These are phyloP conservation scores for Meganola albula DNA, from an alignment of 2,888 invertebrate species.

Conservation along the genomic window DNA sequence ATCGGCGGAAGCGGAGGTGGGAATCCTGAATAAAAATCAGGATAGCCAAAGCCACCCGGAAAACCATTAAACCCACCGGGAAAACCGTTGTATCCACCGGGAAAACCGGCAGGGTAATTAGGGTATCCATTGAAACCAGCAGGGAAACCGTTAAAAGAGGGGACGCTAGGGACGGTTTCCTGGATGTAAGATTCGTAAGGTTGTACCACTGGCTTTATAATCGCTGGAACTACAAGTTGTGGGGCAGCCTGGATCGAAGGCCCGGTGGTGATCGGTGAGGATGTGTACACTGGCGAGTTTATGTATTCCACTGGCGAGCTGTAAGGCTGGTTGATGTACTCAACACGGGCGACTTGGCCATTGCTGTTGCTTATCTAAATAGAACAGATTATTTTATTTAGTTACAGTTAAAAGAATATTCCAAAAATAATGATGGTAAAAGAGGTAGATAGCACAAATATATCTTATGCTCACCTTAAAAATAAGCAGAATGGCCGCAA, in stretches of 20 bases:
- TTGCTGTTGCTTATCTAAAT: conserved; percentile 14
- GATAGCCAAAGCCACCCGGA: neutral
- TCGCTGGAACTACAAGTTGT: conserved; percentile 45
- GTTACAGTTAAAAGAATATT: neutral
- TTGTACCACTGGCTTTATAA: conserved; percentile 40
- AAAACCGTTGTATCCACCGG: neutral
- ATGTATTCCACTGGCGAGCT: neutral
- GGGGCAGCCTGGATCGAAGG: conserved; percentile 21
- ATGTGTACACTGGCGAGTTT: neutral
- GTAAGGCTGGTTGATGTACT: conserved; percentile 21
- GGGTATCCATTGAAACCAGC: conserved; percentile 1
- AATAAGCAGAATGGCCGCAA: conserved; percentile 26
- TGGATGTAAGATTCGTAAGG: conserved; percentile 21
- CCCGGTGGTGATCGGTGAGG: neutral
- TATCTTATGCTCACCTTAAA: conserved; percentile 29
- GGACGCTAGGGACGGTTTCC: conserved; percentile 19
- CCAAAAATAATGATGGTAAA: neutral
- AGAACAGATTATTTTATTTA: conserved; percentile 1
- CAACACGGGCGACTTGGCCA: conserved; percentile 16
- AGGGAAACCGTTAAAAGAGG: conserved; percentile 14
- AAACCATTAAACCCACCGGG: neutral
- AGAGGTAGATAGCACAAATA: too few species aligned
- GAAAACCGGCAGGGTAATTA: conserved; percentile 3
- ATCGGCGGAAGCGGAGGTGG: conserved; percentile 33
- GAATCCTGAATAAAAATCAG: neutral